Evolutionary conservation across 2,797 vertebrate genomes (phyloP), one percentile per base, ranked within the genome.

Genomic region (Labroides dimidiatus): DNA sequence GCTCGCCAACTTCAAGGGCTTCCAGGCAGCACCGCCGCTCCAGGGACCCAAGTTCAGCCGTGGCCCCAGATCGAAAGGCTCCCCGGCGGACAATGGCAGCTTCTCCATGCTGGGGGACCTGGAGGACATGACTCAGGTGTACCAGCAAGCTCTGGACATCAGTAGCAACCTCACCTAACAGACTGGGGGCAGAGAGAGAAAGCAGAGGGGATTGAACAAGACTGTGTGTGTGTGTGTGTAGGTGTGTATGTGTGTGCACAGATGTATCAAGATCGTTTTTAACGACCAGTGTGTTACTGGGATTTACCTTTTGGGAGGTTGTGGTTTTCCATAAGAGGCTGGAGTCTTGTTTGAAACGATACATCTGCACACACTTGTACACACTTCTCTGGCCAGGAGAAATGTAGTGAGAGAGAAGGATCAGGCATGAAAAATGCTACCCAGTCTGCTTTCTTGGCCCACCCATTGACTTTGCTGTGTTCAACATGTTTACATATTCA

Each of bases 41-140:
- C 96, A 97, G 77, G 94, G 96, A 84, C 92, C 95, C 82, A 97
- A 97, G 85, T 95, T 97, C 80, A 95, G 94, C 80, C 94, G 96
- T 37, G 85, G 89, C 69, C 88, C 94, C 50, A 93, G 91, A 81
- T 93, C 87, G 1, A 93, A 89, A 79, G 95, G 95, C 84, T 97
- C 96, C 56, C 95, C 96, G 19, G 95, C 94, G 64, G 96, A 99
- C 93, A 99, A 97, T 87, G 97, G 97, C 92, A 99, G 97, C 92
- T 99, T 99, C 94, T 98, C 97, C 82, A 92, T 98, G 91, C 95
- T 99, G 81, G 93, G 96, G 71, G 97, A 99, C 91, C 96, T 99
- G 95, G 97, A 99, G 82, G 97, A 99, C 61, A 96, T 99, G 95
- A 99, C 98, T 96, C 97, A 99, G 96, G 97, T 99, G 92, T 99